A percentile compares a stretch with the other conserved stretches of the same genome.
Evolutionary conservation across 2,888 invertebrate species (phyloP).

Genomic region (Drosophila peninsularis): DNA sequence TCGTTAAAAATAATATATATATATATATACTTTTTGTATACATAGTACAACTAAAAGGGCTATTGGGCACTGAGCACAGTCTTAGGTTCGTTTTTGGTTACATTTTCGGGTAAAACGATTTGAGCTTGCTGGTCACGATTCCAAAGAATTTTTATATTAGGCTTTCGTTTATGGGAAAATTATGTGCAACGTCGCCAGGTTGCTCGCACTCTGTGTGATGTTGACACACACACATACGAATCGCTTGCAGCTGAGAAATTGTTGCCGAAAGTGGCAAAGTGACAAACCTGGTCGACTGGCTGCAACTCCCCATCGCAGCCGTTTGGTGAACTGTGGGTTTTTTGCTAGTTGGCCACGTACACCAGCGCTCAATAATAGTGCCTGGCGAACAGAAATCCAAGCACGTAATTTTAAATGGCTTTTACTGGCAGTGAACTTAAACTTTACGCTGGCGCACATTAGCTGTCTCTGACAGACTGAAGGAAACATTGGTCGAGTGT

Average conservation of each 20-base stretch:
- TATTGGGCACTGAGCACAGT: conserved; percentile 4
- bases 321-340: conserved; percentile 13
- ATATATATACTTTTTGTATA: conserved; percentile 10
- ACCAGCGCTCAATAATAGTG: conserved; percentile 72
- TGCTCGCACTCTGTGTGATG: conserved; percentile 28
- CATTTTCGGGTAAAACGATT: conserved; percentile 41
- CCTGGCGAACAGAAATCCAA: conserved; percentile 72
- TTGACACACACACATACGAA: conserved; percentile 29
- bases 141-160: conserved; percentile 79
- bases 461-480: conserved; percentile 71
- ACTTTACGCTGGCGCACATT: conserved; percentile 74
- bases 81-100: conserved; percentile 17
- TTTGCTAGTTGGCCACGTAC: conserved; percentile 69
- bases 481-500: conserved; percentile 68
- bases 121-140: conserved; percentile 78
- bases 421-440: conserved; percentile 82
- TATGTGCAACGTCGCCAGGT: conserved; percentile 70
- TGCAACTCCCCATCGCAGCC: conserved; percentile 29
- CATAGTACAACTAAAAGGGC: conserved; percentile 5
- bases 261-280: conserved; percentile 68
- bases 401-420: conserved; percentile 83
- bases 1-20: conserved; percentile 3
- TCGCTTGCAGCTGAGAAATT: conserved; percentile 42
- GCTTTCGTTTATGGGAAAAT: conserved; percentile 82
- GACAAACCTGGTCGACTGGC: conserved; percentile 67